phyloP scores from a whole-genome alignment of 2,113 vertebrate genomes.

The Casuarius casuarius region DNA sequence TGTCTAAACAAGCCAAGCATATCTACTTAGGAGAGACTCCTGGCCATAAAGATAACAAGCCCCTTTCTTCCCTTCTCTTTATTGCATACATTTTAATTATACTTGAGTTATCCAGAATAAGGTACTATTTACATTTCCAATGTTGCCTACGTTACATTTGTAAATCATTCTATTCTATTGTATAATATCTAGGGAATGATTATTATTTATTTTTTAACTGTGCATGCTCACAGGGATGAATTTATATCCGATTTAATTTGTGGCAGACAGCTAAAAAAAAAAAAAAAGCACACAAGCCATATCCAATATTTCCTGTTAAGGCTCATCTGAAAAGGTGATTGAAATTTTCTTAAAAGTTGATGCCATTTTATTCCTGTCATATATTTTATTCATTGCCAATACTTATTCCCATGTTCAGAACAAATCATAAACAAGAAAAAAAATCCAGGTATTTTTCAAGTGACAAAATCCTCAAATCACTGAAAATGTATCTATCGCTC shows the following conservation, averaged over 20 bases:
- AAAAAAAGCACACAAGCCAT: neutral
- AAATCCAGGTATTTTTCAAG: neutral
- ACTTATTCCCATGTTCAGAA: neutral
- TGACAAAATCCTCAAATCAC: neutral
- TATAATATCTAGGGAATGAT: neutral
- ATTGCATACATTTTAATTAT: neutral
- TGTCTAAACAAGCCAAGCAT: neutral
- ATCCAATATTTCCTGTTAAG: neutral
- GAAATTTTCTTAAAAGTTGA: slow-evolving; percentile 6
- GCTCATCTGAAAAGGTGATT: neutral
- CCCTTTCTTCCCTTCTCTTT: neutral
- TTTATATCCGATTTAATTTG: neutral
- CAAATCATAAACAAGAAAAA: neutral
- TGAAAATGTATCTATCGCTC: neutral
- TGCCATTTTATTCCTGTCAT: neutral
- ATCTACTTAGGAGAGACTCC: neutral
- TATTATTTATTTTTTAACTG: neutral
- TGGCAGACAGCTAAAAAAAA: neutral
- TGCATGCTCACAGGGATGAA: neutral
- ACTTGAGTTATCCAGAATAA: neutral
- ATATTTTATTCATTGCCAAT: neutral
- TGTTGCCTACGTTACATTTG: neutral
- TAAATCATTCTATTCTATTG: neutral
- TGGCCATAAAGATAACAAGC: neutral
- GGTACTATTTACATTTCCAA: neutral